Percentiles rank a stretch among this genome's conserved stretches.
phyloP scores from a whole-genome alignment of 64 coral and sea anemone genomes.

The Stichodactyla mertensii region DNA sequence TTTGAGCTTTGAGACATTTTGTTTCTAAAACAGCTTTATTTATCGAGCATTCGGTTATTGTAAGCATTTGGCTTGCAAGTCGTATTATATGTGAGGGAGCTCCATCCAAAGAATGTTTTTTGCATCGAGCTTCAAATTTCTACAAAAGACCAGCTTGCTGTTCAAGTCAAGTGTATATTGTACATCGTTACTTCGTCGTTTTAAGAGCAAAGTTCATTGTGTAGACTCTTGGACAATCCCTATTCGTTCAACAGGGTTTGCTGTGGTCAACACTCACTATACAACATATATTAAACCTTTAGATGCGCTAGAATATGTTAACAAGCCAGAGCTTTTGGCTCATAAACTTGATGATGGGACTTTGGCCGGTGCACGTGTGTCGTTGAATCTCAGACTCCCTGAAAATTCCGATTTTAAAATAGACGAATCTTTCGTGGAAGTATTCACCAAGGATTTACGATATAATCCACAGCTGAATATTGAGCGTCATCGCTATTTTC shows the following conservation, averaged over 20 bases:
- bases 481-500: not conserved
- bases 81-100: not conserved
- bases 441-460: slow-evolving; percentile 12
- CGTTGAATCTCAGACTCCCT: not conserved
- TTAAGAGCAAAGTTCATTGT: not conserved
- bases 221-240: slow-evolving; percentile 2
- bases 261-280: slow-evolving; percentile 26
- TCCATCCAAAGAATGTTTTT: not conserved
- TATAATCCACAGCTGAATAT: slow-evolving; percentile 19
- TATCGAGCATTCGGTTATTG: not conserved
- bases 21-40: too few species aligned
- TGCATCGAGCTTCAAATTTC: not conserved
- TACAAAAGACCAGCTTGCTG: not conserved
- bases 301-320: slow-evolving; percentile 25
- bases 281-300: slow-evolving; percentile 31
- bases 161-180: not conserved
- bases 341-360: not conserved
- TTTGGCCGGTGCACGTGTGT: not conserved
- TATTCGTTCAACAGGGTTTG: slow-evolving; percentile 11
- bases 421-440: not conserved
- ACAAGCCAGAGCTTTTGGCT: not conserved
- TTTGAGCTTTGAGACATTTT: too few species aligned
- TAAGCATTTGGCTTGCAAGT: not conserved
- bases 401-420: not conserved
- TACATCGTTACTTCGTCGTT: not conserved